These are phyloP conservation scores for Agrochola circellaris DNA, from an alignment of 2,888 invertebrate genomes.

Conservation along the genomic window DNA sequence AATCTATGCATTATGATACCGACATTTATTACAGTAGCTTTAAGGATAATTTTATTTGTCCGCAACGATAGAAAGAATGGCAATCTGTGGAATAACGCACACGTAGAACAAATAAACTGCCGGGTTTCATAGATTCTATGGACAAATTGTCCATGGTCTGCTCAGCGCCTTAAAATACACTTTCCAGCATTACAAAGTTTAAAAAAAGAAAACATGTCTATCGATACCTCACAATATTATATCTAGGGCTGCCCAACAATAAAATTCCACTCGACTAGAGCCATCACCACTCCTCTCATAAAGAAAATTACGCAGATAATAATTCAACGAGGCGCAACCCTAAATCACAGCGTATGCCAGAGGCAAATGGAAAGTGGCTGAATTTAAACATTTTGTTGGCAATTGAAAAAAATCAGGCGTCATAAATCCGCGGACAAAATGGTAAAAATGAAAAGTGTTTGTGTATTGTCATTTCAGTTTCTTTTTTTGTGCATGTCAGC, in stretches of 20 bases:
- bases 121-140: neutral
- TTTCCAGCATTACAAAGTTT: neutral
- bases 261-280: constrained; percentile 72
- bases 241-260: constrained; percentile 63
- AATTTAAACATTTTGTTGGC: constrained; percentile 78
- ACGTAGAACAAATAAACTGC: too few relatives aligned
- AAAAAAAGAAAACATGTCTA: neutral
- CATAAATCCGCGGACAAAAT: constrained; percentile 61
- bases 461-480: constrained; percentile 37
- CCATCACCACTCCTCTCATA: constrained; percentile 53
- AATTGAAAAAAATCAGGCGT: constrained; percentile 74
- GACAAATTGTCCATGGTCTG: neutral
- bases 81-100: too few relatives aligned
- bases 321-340: constrained; percentile 74
- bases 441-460: constrained; percentile 51
- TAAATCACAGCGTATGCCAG: constrained; percentile 82
- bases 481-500: constrained; percentile 26
- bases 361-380: constrained; percentile 79
- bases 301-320: constrained; percentile 76
- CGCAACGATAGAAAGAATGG: neutral
- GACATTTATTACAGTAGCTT: neutral
- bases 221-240: constrained; percentile 44
- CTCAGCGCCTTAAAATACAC: neutral
- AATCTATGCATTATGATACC: neutral
- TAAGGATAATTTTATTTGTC: too few relatives aligned